phyloP scores from a whole-genome alignment of 2,888 invertebrate genomes.

The Brenthis hecate region DNA sequence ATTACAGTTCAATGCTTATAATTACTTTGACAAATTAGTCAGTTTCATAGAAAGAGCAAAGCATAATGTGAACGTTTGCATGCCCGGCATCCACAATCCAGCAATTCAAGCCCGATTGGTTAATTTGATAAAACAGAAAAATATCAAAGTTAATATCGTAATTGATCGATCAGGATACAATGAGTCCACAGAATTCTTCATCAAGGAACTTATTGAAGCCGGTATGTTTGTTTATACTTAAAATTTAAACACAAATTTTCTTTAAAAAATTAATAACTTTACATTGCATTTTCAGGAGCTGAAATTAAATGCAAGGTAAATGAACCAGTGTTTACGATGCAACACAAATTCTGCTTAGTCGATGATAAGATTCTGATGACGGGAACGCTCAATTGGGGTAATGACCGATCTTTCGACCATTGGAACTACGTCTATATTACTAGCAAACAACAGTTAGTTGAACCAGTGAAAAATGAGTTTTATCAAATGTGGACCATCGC shows the following conservation, averaged over 20 bases:
- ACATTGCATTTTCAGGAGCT: conserved; percentile 74
- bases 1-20: conserved; percentile 70
- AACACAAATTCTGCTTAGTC: conserved; percentile 89
- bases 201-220: conserved; percentile 68
- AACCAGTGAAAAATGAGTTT: conserved; percentile 82
- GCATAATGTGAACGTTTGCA: conserved; percentile 67
- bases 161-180: conserved; percentile 70
- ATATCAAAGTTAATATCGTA: conserved; percentile 66
- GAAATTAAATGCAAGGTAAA: conserved; percentile 75
- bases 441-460: conserved; percentile 78
- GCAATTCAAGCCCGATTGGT: conserved; percentile 73
- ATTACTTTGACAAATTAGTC: conserved; percentile 73
- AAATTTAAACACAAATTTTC: background rate
- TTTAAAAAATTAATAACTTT: background rate
- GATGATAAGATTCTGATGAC: conserved; percentile 84
- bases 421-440: conserved; percentile 87
- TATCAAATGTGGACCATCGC: conserved; percentile 81
- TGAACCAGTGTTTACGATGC: conserved; percentile 82
- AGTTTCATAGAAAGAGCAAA: conserved; percentile 71
- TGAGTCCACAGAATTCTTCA: conserved; percentile 65
- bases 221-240: conserved; percentile 52
- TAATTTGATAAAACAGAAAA: conserved; percentile 61
- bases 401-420: conserved; percentile 86
- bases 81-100: conserved; percentile 76
- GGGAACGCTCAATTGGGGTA: conserved; percentile 91